These are phyloP conservation scores for Phoeniculus purpureus DNA, from an alignment of 2,797 vertebrate genomes.

Conservation along the genomic window DNA sequence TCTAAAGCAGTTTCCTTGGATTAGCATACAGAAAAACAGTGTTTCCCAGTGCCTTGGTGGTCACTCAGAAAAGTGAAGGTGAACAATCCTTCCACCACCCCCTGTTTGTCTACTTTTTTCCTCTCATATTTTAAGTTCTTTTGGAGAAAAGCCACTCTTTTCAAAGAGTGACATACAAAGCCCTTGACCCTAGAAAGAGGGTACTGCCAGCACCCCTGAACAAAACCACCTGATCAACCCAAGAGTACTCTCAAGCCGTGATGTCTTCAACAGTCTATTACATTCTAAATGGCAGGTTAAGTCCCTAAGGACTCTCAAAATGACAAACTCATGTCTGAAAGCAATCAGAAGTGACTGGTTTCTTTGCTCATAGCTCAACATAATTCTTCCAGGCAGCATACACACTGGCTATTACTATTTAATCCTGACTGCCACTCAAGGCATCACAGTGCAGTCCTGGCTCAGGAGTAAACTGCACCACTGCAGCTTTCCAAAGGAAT, in stretches of 20 bases:
- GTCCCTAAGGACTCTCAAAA: background rate
- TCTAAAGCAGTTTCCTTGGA: background rate
- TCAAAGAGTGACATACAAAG: background rate
- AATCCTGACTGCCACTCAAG: background rate
- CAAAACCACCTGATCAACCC: background rate
- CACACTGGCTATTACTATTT: background rate
- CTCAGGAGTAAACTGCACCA: background rate
- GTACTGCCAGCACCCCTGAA: background rate
- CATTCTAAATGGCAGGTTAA: background rate
- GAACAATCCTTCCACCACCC: background rate
- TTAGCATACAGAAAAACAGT: rapidly evolving
- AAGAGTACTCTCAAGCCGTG: background rate
- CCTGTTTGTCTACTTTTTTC: background rate
- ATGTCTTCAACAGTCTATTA: background rate
- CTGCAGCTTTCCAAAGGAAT: background rate
- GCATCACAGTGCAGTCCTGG: rapidly evolving
- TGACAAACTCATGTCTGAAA: background rate
- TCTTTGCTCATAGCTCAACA: background rate
- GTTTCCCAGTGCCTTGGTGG: background rate
- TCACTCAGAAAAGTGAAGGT: background rate
- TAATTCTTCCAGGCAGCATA: background rate
- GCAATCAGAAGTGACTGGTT: background rate
- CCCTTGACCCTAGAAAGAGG: background rate
- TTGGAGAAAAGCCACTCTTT: background rate
- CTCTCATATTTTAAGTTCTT: background rate